Conservation (phyloP, 2,888 invertebrate genomes). For the Nephrotoma flavescens region DNA sequence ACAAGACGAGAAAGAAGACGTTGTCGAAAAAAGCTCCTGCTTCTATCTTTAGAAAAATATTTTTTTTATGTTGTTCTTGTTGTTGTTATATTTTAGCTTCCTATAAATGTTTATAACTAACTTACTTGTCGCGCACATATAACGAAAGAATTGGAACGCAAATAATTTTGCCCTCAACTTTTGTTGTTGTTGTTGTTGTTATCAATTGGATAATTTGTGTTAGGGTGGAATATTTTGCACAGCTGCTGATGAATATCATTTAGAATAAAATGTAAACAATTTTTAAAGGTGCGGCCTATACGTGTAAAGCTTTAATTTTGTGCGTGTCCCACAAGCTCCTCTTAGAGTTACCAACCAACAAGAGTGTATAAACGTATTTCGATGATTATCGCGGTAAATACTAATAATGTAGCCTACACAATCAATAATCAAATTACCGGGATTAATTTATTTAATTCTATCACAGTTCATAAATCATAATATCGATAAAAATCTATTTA, state of each 20-base stretch:
- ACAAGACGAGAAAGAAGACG: neutral
- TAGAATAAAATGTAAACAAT: neutral
- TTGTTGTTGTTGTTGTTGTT: neutral
- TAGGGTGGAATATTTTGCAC: neutral
- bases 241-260: neutral
- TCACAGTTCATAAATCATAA: neutral
- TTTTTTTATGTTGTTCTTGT: neutral
- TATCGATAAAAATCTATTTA: neutral
- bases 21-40: neutral
- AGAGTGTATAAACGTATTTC: no score
- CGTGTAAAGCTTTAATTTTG: no score
- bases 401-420: no score
- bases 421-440: no score
- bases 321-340: no score
- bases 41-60: neutral
- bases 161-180: neutral
- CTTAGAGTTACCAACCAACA: no score
- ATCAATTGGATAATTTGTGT: neutral
- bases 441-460: neutral
- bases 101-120: neutral
- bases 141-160: neutral
- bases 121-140: neutral
- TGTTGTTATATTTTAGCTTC: neutral
- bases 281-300: no score
- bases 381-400: no score